Conservation (phyloP, 2,797 vertebrate species). For the Margarornis squamiger region DNA sequence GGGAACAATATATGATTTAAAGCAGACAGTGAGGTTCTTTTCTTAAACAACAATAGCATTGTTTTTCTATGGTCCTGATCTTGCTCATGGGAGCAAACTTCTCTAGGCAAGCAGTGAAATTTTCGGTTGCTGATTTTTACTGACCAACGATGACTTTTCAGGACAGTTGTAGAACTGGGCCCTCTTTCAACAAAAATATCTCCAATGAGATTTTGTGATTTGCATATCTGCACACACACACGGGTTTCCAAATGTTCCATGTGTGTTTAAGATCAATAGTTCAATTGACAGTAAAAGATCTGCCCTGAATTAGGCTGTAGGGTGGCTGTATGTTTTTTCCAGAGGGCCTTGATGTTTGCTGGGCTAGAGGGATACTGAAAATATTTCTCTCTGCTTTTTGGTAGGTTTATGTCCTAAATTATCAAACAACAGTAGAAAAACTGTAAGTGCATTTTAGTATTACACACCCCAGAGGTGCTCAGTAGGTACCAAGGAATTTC, state of each 20-base stretch:
- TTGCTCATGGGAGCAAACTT: slow-evolving; percentile 15
- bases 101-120: background rate
- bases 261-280: background rate
- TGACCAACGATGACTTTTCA: background rate
- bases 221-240: background rate
- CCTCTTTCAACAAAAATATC: background rate
- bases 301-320: background rate
- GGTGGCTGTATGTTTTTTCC: background rate
- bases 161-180: background rate
- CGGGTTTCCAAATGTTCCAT: background rate
- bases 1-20: slow-evolving; percentile 63
- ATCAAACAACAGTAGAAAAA: background rate
- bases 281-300: background rate
- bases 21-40: slow-evolving; percentile 51
- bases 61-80: slow-evolving; percentile 14
- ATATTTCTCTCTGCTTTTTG: background rate
- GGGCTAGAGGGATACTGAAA: background rate
- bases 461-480: background rate
- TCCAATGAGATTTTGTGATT: background rate
- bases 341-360: background rate
- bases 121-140: background rate
- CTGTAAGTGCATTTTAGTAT: background rate
- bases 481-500: background rate
- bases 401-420: background rate
- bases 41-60: slow-evolving; percentile 37